phyloP scores from a whole-genome alignment of 1,140 invertebrate genomes.

The silkworm (Bombyx mori) region DNA sequence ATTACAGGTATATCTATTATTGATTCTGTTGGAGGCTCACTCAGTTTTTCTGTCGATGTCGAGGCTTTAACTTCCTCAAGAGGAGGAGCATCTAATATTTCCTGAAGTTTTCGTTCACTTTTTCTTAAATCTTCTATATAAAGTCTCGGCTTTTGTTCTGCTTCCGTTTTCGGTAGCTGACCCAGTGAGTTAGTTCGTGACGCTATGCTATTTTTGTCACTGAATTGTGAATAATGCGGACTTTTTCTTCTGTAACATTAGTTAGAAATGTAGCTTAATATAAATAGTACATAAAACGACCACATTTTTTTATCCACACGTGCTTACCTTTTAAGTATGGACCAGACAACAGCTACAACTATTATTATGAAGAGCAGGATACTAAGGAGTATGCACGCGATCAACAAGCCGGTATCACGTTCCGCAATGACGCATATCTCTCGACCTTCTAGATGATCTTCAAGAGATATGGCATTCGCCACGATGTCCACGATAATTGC shows the following conservation, averaged over 20 bases:
- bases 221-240: constrained; percentile 42
- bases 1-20: constrained; percentile 8
- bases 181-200: constrained; percentile 31
- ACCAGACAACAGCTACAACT: constrained; percentile 32
- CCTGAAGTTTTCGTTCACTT: constrained; percentile 53
- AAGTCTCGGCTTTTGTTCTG: constrained; percentile 28
- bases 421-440: constrained; percentile 30
- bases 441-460: constrained; percentile 49
- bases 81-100: constrained; percentile 40
- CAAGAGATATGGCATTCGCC: constrained; percentile 34
- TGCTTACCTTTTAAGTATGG: constrained; percentile 48
- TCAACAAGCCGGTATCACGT: constrained; percentile 46
- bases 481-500: constrained; percentile 26
- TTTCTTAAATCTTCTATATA: constrained; percentile 47
- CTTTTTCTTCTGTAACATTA: constrained; percentile 33
- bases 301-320: constrained; percentile 18
- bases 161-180: constrained; percentile 26
- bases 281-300: constrained; percentile 6
- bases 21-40: constrained; percentile 6
- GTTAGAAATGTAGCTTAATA: too few relatives aligned
- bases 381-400: constrained; percentile 47
- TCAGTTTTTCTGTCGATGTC: constrained; percentile 3
- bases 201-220: constrained; percentile 43
- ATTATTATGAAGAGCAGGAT: constrained; percentile 44
- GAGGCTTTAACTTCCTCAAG: constrained; percentile 23